phyloP scores from a whole-genome alignment of 2,888 invertebrate genomes.

The Sarcophaga rosellei region DNA sequence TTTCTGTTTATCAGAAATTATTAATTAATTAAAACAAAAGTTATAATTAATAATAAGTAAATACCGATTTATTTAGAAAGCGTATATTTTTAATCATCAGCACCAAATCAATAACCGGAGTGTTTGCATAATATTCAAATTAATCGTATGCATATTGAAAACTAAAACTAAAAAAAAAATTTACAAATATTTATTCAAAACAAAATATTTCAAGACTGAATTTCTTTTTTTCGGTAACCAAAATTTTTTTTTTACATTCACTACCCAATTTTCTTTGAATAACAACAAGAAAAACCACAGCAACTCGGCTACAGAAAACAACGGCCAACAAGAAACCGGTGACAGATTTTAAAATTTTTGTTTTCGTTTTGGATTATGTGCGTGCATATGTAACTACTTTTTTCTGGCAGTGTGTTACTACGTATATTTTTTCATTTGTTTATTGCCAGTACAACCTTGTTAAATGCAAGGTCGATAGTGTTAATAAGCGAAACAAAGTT shows the following conservation, averaged over 20 bases:
- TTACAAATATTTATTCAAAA: too few species aligned
- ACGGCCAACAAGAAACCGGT: not conserved
- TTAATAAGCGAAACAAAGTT: not conserved
- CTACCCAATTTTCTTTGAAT: too few species aligned
- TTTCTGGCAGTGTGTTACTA: not conserved
- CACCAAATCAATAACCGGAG: too few species aligned
- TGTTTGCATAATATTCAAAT: too few species aligned
- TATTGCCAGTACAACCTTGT: constrained; percentile 52
- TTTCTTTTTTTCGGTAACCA: too few species aligned
- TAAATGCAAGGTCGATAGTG: constrained; percentile 48
- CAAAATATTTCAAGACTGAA: too few species aligned
- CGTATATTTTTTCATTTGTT: not conserved
- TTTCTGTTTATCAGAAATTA: not conserved
- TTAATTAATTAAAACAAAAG: not conserved
- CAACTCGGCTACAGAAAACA: too few species aligned
- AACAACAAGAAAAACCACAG: too few species aligned
- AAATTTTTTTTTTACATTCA: too few species aligned
- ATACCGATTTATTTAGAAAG: not conserved
- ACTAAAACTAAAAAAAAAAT: too few species aligned
- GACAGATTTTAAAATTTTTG: not conserved
- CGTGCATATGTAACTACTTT: not conserved
- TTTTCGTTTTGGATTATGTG: constrained; percentile 13
- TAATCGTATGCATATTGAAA: too few species aligned
- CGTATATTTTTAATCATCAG: too few species aligned
- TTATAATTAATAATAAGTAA: not conserved